Evolutionary conservation across 1,140 invertebrate species (phyloP).

Genomic region (Penaeus vannamei): DNA sequence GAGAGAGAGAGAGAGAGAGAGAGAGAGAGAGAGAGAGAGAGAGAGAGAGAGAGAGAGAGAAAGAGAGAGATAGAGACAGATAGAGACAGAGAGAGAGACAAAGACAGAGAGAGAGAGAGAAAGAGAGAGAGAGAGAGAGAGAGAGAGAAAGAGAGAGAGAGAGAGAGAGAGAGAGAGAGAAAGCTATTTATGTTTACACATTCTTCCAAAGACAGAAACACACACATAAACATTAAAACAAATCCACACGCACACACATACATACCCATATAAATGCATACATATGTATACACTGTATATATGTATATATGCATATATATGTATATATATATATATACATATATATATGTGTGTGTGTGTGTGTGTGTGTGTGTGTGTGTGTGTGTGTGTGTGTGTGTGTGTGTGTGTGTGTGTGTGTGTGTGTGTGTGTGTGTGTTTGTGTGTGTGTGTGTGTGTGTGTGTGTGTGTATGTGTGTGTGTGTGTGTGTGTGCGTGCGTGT

Average conservation of each 20-base stretch:
- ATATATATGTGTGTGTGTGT: too few species aligned
- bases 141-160: constrained; percentile 20
- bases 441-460: too few species aligned
- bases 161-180: constrained; percentile 13
- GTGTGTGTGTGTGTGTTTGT: too few species aligned
- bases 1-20: background rate
- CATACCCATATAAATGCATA: constrained; percentile 12
- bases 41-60: constrained; percentile 33
- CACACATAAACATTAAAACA: constrained; percentile 33
- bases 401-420: too few species aligned
- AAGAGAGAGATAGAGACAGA: constrained; percentile 38
- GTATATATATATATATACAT: too few species aligned
- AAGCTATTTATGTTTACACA: background rate
- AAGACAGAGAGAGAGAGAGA: constrained; percentile 41
- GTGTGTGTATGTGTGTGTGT: too few species aligned
- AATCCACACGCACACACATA: constrained; percentile 32
- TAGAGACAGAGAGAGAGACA: too few species aligned
- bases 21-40: background rate
- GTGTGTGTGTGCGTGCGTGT: too few species aligned
- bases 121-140: constrained; percentile 20
- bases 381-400: too few species aligned
- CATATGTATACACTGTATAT: background rate
- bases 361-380: too few species aligned
- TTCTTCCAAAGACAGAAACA: background rate
- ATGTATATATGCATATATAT: too few species aligned